Evolutionary conservation across 2,888 invertebrate genomes (phyloP), one percentile per base, ranked within the genome.

Genomic region (Drosophila borborema): DNA sequence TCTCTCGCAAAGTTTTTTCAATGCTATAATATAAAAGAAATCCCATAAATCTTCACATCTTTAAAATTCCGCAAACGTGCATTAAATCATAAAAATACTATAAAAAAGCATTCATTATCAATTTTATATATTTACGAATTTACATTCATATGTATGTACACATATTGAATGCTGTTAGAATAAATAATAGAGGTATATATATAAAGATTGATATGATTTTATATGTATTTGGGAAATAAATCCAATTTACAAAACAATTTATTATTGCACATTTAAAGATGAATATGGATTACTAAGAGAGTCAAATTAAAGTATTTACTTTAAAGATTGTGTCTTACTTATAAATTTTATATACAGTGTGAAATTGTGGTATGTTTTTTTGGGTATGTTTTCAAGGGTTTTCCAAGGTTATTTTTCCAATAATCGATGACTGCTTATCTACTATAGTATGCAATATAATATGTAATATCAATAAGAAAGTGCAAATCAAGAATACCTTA

Each of bases 51-150:
- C 20, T 45, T 10, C 34, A 34, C 14, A 18, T 38, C 16, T 12
- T 59, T 23, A 6, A 54, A 18, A 54, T 66, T 67, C 68, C 6
- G 16, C 10, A 45, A 51, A 53, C 66, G 45, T 67, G 12, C 38
- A 28, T 2, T 16, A 53, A 41, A 53, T 53, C 40, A 53, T 53
- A 53, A 53, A 61, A 61, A 20, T 36, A 31, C 20, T 16, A 58
- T 59, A 59, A 53, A 61, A n/a, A 36, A 12, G 34, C 43, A 66
- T 53, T 51, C 28, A 23, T 23, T 10, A 28, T 46, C 8, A 10
- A 46, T 10, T 36, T 45, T 36, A 65, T 54, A 18, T 46, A 40
- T n/a, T 41, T 53, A 3, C 46, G 16, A 38, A 54, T 36, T 38
- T 38, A 38, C 9, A 31, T 46, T 23, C 38, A 10, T 20, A 3